Conservation (phyloP, 2,797 vertebrate species). For the Enteromius trimaculatus region DNA sequence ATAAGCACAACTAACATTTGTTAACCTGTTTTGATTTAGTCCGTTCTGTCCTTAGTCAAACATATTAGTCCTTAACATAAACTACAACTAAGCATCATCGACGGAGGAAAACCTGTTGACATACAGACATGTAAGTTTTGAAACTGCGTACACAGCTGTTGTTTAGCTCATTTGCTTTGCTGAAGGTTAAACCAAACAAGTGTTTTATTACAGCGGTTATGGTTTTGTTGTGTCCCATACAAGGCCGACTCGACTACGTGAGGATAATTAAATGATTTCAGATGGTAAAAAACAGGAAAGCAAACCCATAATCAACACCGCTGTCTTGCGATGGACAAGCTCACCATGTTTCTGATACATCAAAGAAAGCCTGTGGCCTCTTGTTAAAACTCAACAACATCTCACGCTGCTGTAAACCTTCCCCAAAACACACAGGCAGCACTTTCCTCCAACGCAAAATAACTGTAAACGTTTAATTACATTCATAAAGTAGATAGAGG, state of each 20-base stretch:
- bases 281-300: conserved; percentile 16
- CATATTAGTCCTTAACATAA: conserved; percentile 17
- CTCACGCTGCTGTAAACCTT: conserved; percentile 73
- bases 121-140: conserved; percentile 9
- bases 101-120: conserved; percentile 1
- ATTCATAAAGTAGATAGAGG: conserved; percentile 75
- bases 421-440: conserved; percentile 74
- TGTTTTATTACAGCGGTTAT: conserved; percentile 16
- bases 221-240: conserved; percentile 13
- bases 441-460: conserved; percentile 71
- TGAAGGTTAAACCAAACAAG: conserved; percentile 37
- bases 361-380: conserved; percentile 72
- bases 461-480: conserved; percentile 79
- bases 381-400: conserved; percentile 76
- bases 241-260: neutral
- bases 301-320: conserved; percentile 51
- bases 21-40: conserved; percentile 20
- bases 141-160: conserved; percentile 32
- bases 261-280: conserved; percentile 39
- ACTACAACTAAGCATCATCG: conserved; percentile 13
- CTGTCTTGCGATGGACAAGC: conserved; percentile 64
- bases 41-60: conserved; percentile 14
- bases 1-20: neutral
- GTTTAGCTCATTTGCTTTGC: conserved; percentile 28
- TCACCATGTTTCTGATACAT: conserved; percentile 73